Conservation (phyloP, 1,140 invertebrate genomes). For the Drosophila miranda region DNA sequence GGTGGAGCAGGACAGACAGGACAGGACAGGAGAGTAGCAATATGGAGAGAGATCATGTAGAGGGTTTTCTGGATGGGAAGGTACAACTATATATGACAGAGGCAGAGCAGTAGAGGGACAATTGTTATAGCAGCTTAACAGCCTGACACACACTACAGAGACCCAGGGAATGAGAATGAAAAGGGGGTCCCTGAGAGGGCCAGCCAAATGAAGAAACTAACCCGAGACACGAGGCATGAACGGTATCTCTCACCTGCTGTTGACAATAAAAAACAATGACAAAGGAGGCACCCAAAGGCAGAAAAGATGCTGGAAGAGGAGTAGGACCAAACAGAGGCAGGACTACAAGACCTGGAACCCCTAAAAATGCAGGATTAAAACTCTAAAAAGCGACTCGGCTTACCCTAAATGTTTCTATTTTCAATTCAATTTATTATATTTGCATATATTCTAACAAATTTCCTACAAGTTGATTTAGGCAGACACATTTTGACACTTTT, state of each 20-base stretch:
- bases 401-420: not conserved
- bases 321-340: not conserved
- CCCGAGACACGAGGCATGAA: conserved; percentile 15
- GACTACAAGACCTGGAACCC: no score
- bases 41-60: conserved; percentile 11
- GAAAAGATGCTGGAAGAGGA: conserved; percentile 4
- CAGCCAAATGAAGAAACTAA: conserved; percentile 35
- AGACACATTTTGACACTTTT: conserved; percentile 7
- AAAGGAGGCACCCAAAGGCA: conserved; percentile 16
- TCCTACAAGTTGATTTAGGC: conserved; percentile 26
- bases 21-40: conserved; percentile 20
- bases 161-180: conserved; percentile 34
- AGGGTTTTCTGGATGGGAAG: conserved; percentile 4
- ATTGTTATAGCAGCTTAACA: conserved; percentile 54
- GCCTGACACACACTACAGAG: conserved; percentile 51
- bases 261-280: conserved; percentile 34
- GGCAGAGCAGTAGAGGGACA: conserved; percentile 8
- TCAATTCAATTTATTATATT: conserved; percentile 21
- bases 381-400: no score
- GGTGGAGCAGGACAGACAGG: no score
- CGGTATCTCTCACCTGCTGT: conserved; percentile 5
- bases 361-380: no score
- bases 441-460: conserved; percentile 8
- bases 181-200: not conserved
- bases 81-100: not conserved